Base-by-base conservation (phyloP, 2,888 invertebrate genomes). In the Brassicogethes aeneus region DNA sequence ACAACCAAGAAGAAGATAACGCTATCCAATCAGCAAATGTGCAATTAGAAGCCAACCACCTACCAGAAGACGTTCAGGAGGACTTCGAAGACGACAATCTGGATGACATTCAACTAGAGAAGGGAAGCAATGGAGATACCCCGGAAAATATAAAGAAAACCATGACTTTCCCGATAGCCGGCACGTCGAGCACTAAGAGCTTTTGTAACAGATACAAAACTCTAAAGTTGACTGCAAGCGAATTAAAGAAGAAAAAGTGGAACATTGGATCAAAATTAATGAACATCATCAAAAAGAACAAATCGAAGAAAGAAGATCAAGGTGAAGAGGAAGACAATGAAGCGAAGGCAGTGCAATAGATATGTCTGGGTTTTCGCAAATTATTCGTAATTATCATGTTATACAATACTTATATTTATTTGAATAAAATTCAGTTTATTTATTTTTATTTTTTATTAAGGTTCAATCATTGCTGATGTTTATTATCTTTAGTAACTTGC, bases 231-330 rank as follows among this genome's bases (percentile, higher is more conserved):
- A 40, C 52, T 3, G 44, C 48, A 1, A 46, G 39, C 10, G 43
- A 51, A 16, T 45, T 51, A n/a, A 53, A 51, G 14, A 55, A 52
- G 51, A 60, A 57, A 13, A 60, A 57, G 35, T 60, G 56, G 58
- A 53, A 53, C 42, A 46, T 61, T 14, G 53, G 57, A 5, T 45
- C 50, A 1, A 58, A 51, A 37, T 45, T 62, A 33, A 49, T 55
- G 29, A 54, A 52, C 17, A 59, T 55, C 40, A 51, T 61, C 3
- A 38, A 48, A 13, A 56, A 48, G 42, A 52, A 53, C 15, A 43
- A 49, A 31, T 15, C 43, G 2, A 50, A 49, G 36, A 46, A 42
- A 30, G 43, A 48, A 10, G 40, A n/a, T n/a, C n/a, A n/a, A n/a
- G n/a, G n/a, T n/a, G n/a, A n/a, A n/a, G n/a, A n/a, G 47, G 31